Conservation (phyloP, 2,113 vertebrate species). For the Nyctereutes procyonoides region DNA sequence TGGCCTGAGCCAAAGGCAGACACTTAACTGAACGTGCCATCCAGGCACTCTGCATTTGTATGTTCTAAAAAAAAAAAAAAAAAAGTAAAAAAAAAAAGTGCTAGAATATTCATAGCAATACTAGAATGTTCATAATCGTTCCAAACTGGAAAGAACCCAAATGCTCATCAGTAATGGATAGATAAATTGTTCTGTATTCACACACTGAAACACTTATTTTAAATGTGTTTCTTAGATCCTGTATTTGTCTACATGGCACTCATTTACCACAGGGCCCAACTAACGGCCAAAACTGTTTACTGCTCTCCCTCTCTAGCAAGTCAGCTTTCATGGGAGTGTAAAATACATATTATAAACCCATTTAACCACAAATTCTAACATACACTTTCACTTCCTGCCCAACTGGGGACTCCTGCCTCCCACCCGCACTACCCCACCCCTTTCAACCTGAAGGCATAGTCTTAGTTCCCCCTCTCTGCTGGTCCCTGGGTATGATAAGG, state of each 20-base stretch:
- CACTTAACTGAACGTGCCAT: no score
- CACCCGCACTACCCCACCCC: neutral
- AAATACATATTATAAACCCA: neutral
- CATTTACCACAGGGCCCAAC: neutral
- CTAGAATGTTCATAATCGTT: neutral
- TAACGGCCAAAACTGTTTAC: neutral
- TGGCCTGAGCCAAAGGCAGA: no score
- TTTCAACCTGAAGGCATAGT: neutral
- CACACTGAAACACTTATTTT: neutral
- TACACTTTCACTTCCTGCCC: neutral
- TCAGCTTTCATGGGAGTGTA: neutral
- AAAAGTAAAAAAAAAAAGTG: neutral
- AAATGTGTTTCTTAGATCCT: slow-evolving; percentile 1
- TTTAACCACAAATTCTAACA: neutral
- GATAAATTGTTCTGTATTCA: neutral
- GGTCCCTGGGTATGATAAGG: neutral
- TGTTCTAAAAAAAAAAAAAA: neutral
- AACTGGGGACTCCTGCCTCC: neutral
- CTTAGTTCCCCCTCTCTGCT: neutral
- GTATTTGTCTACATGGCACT: neutral
- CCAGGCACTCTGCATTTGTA: neutral
- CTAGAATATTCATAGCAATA: neutral
- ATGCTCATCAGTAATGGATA: neutral
- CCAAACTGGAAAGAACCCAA: neutral
- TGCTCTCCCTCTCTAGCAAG: neutral